Conservation (phyloP, 1,140 invertebrate genomes). For the Drosophila parabipectinata region DNA sequence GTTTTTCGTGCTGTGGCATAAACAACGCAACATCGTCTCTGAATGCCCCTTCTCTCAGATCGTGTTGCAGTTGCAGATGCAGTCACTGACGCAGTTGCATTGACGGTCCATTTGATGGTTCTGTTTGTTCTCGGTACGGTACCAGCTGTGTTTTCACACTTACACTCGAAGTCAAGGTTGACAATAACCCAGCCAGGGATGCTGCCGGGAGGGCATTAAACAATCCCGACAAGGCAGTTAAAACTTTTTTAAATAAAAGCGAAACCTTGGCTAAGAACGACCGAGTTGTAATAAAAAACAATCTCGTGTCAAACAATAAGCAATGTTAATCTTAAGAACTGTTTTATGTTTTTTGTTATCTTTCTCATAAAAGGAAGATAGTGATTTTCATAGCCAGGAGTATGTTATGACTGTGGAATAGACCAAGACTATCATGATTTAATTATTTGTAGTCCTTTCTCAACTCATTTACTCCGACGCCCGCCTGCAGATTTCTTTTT, state of each 20-base stretch:
- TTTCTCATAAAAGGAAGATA: not conserved
- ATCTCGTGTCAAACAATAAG: constrained; percentile 1
- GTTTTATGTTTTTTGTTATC: constrained; percentile 9
- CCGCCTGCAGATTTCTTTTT: constrained; percentile 10
- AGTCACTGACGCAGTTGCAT: constrained; percentile 17
- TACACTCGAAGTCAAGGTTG: constrained; percentile 47
- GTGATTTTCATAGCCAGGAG: no score
- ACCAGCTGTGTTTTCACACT: constrained; percentile 72
- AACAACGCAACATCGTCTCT: constrained; percentile 52
- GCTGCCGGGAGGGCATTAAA: not conserved
- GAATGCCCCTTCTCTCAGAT: constrained; percentile 24
- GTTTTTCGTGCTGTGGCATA: constrained; percentile 68
- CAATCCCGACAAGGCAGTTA: constrained; percentile 2
- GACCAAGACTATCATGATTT: not conserved
- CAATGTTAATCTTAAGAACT: constrained; percentile 11
- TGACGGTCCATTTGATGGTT: constrained; percentile 47
- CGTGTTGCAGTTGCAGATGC: constrained; percentile 49
- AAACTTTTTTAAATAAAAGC: constrained; percentile 13
- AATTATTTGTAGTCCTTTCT: not conserved
- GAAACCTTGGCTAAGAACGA: constrained; percentile 21
- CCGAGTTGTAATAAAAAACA: constrained; percentile 4
- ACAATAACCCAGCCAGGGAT: constrained; percentile 20
- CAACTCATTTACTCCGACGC: not conserved
- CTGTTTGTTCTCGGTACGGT: constrained; percentile 33
- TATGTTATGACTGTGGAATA: not conserved